phyloP scores from a whole-genome alignment of 2,797 vertebrate species.

The Cryptoprocta ferox region DNA sequence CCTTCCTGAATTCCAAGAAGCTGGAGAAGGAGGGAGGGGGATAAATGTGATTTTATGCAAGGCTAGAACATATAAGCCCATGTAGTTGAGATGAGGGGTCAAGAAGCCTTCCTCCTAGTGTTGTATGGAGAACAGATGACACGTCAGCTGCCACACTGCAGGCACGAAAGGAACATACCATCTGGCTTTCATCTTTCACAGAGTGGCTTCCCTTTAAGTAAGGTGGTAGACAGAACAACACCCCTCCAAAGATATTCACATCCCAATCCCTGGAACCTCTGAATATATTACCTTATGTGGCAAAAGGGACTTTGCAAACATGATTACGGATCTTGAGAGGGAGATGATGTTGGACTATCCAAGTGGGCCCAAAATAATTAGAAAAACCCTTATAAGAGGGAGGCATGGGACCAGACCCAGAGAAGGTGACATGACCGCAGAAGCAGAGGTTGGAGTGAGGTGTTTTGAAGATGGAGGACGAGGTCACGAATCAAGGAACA shows the following conservation, averaged over 20 bases:
- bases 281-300: neutral
- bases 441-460: neutral
- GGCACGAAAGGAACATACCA: neutral
- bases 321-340: neutral
- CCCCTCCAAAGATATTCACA: neutral
- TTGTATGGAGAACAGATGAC: neutral
- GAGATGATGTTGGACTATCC: neutral
- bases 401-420: neutral
- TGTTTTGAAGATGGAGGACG: neutral
- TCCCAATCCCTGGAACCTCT: neutral
- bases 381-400: neutral
- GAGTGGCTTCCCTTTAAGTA: neutral
- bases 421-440: too few species aligned
- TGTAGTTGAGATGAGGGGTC: neutral
- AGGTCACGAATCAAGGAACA: accelerated
- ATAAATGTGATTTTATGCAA: neutral
- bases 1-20: neutral
- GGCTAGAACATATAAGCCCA: neutral
- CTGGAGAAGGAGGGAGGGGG: neutral
- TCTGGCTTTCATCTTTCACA: neutral
- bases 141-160: too few species aligned
- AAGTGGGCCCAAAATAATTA: neutral
- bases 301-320: neutral
- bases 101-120: neutral
- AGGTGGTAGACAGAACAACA: neutral